Conservation (phyloP, 1,140 invertebrate species). For the Drosophila pruinosa region DNA sequence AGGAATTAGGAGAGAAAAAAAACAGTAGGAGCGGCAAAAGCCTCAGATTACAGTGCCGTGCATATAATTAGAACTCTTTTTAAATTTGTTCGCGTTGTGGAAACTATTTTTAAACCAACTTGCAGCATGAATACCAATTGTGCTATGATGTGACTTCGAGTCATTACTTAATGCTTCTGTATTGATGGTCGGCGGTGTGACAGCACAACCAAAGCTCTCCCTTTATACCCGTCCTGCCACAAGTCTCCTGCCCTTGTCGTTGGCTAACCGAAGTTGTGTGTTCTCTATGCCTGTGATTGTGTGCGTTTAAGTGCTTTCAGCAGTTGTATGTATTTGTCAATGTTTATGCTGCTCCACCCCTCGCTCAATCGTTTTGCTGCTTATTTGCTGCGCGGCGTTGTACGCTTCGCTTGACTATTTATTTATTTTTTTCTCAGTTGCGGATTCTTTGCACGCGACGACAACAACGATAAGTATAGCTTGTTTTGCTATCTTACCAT, state of each 20-base stretch:
- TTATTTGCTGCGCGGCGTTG: constrained; percentile 15
- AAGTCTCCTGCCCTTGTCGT: constrained; percentile 45
- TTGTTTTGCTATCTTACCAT: constrained; percentile 42
- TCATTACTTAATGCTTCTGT: constrained; percentile 23
- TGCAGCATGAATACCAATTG: constrained; percentile 1
- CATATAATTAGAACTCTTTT: constrained; percentile 41
- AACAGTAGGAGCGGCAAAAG: constrained; percentile 37
- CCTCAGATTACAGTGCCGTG: constrained; percentile 41
- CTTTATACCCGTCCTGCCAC: constrained; percentile 52
- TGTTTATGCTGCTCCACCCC: constrained; percentile 30
- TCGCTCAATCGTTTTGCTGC: constrained; percentile 10
- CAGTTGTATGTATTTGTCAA: constrained; percentile 24
- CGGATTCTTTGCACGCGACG: constrained; percentile 37
- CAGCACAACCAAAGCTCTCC: constrained; percentile 9
- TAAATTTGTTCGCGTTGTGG: not conserved
- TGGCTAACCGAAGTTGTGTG: constrained; percentile 44
- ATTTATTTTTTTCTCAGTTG: constrained; percentile 41
- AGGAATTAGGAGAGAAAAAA: constrained; percentile 41
- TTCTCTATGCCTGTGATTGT: constrained; percentile 8
- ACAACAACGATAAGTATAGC: constrained; percentile 31
- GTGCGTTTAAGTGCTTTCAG: constrained; percentile 10
- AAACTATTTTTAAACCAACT: constrained; percentile 10
- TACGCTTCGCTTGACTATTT: constrained; percentile 30
- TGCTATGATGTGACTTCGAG: constrained; percentile 6
- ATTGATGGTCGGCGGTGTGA: constrained; percentile 22